These are phyloP conservation scores for rabbit (Oryctolagus cuniculus) DNA, from an alignment of 2,113 vertebrate species.

Conservation along the genomic window DNA sequence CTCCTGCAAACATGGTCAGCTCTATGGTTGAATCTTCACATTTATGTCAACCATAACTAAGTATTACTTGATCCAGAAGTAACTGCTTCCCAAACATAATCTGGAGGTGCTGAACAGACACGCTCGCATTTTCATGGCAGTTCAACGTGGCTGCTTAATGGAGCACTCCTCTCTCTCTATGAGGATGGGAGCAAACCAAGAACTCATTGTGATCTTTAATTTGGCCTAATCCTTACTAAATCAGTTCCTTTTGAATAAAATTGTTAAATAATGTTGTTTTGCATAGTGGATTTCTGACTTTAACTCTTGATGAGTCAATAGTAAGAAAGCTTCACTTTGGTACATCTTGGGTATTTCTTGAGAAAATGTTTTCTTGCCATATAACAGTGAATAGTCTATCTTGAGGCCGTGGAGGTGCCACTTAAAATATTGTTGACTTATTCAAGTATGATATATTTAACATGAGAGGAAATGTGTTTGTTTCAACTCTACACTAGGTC, in stretches of 20 bases:
- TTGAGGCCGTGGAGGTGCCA: slow-evolving; percentile 50
- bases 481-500: slow-evolving; percentile 89
- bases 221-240: slow-evolving; percentile 84
- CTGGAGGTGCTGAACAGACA: slow-evolving; percentile 74
- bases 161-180: slow-evolving; percentile 78
- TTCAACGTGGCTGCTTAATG: slow-evolving; percentile 78
- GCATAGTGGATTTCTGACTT: slow-evolving; percentile 83
- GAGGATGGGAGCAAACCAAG: slow-evolving; percentile 78
- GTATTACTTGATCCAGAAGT: slow-evolving; percentile 81
- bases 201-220: slow-evolving; percentile 82
- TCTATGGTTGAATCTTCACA: slow-evolving; percentile 73
- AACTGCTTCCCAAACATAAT: slow-evolving; percentile 85
- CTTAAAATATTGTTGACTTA: slow-evolving; percentile 58
- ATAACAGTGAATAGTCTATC: slow-evolving; percentile 49
- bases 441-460: slow-evolving; percentile 9
- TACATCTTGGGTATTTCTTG: slow-evolving; percentile 87
- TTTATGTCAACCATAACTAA: slow-evolving; percentile 79
- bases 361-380: slow-evolving; percentile 76
- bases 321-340: slow-evolving; percentile 77
- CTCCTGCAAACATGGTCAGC: slow-evolving; percentile 75
- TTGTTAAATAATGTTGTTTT: slow-evolving; percentile 67
- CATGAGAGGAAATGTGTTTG: slow-evolving; percentile 43
- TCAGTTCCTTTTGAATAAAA: slow-evolving; percentile 88
- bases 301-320: slow-evolving; percentile 87
- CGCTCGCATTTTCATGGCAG: slow-evolving; percentile 80